These are phyloP conservation scores for Lepidochrysops patricia DNA, from an alignment of 2,888 invertebrate species.

Conservation along the genomic window DNA sequence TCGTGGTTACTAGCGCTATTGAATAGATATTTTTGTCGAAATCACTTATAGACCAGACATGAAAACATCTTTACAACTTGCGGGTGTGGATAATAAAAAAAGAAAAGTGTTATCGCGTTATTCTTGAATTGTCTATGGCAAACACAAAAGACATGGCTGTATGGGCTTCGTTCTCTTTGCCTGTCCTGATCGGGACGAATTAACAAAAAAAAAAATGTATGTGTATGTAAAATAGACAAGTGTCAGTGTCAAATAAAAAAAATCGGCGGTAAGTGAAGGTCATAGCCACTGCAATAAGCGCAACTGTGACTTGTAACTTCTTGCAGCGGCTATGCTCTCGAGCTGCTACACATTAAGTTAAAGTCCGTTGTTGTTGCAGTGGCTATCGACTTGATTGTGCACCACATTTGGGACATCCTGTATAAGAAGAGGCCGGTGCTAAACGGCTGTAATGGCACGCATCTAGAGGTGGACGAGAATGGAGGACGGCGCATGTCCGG, in stretches of 20 bases:
- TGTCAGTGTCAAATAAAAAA: no score
- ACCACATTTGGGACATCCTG: constrained; percentile 98
- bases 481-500: constrained; percentile 56
- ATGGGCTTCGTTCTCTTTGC: no score
- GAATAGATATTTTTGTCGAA: no score
- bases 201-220: no score
- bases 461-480: constrained; percentile 46
- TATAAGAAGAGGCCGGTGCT: constrained; percentile 64
- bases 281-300: constrained; percentile 71
- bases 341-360: constrained; percentile 50
- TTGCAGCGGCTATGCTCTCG: constrained; percentile 76
- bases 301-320: constrained; percentile 30
- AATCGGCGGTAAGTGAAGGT: constrained; percentile 48
- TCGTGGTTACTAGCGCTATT: no score
- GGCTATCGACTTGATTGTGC: constrained; percentile 99
- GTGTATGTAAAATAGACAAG: no score
- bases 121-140: background rate
- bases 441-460: constrained; percentile 54
- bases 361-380: constrained; percentile 85
- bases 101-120: background rate
- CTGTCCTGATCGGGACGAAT: no score
- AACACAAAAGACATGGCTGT: no score
- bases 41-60: no score
- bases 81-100: background rate
- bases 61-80: background rate